Percentiles rank a stretch among this genome's conserved stretches.
Conservation (phyloP, 92 coral and sea anemone genomes). For the Micromussa lordhowensis region DNA sequence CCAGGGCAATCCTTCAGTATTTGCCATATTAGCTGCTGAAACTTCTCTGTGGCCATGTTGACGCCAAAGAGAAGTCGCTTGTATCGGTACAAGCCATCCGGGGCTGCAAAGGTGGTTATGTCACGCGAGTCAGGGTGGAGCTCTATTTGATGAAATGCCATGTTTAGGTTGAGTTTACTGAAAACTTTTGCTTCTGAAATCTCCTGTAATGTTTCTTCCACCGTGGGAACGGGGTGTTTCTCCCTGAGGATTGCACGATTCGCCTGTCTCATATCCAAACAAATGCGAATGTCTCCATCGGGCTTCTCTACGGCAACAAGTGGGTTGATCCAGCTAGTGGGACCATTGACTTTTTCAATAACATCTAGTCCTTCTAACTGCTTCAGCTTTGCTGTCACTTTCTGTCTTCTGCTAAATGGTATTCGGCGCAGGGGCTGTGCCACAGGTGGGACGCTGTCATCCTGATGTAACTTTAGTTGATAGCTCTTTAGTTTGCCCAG, state of each 20-base stretch:
- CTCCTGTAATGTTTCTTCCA: conserved; percentile 70
- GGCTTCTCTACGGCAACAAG: conserved; percentile 62
- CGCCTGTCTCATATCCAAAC: conserved; percentile 69
- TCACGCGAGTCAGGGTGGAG: too few relatives aligned
- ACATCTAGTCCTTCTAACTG: conserved; percentile 47
- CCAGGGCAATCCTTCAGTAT: conserved; percentile 66
- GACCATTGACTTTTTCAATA: conserved; percentile 45
- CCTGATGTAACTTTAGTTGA: not conserved
- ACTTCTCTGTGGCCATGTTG: not conserved
- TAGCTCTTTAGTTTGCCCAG: not conserved
- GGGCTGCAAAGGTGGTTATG: conserved; percentile 73
- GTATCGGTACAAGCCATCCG: conserved; percentile 41
- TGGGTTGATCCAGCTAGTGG: conserved; percentile 59
- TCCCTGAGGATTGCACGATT: conserved; percentile 65
- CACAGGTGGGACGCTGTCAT: conserved; percentile 28
- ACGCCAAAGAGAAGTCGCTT: not conserved
- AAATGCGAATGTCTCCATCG: conserved; percentile 63
- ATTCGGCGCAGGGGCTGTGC: conserved; percentile 22
- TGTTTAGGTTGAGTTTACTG: too few relatives aligned
- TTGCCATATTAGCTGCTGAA: conserved; percentile 60
- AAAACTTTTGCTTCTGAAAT: conserved; percentile 66
- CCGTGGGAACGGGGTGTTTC: conserved; percentile 66
- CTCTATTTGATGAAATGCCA: too few relatives aligned
- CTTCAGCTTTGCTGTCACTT: conserved; percentile 46
- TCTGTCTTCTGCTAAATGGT: conserved; percentile 38